Percentiles rank a stretch among this genome's conserved stretches.
Evolutionary conservation across 2,888 invertebrate species (phyloP).

Genomic region (Eupithecia exiguata): DNA sequence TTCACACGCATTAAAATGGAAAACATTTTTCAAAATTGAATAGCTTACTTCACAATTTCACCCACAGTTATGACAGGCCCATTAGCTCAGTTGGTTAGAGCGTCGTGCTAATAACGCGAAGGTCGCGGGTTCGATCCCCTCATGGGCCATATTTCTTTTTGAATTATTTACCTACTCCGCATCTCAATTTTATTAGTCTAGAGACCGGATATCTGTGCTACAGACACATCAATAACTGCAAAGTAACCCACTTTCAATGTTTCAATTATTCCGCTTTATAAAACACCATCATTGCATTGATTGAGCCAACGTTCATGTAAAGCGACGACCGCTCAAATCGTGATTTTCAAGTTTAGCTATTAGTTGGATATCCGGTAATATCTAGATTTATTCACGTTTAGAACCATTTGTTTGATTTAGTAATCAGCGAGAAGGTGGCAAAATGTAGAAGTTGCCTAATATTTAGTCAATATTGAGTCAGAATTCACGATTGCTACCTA

Average conservation of each 20-base stretch:
- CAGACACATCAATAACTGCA: background rate
- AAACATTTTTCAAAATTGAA: background rate
- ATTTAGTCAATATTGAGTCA: background rate
- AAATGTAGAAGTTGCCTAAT: background rate
- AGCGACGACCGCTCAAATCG: constrained; percentile 5
- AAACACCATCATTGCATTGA: background rate
- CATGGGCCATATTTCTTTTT: constrained; percentile 47
- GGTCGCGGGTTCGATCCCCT: constrained; percentile 53
- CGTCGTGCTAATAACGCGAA: constrained; percentile 49
- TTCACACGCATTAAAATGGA: too few species aligned
- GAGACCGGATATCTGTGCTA: too few species aligned
- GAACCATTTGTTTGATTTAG: background rate
- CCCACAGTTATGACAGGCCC: background rate
- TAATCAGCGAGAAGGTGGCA: background rate
- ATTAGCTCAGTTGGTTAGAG: constrained; percentile 52
- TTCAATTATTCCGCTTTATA: background rate
- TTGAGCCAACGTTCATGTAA: background rate
- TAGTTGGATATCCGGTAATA: constrained; percentile 6
- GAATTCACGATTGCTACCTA: background rate
- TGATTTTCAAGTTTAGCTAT: constrained; percentile 7
- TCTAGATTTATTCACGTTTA: background rate
- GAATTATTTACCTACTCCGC: background rate
- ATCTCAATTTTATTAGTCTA: background rate
- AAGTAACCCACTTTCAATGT: background rate
- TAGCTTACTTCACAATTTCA: background rate